Evolutionary conservation across 2,797 vertebrate genomes (phyloP), one percentile per base, ranked within the genome.

Genomic region (Pitangus sulphuratus): DNA sequence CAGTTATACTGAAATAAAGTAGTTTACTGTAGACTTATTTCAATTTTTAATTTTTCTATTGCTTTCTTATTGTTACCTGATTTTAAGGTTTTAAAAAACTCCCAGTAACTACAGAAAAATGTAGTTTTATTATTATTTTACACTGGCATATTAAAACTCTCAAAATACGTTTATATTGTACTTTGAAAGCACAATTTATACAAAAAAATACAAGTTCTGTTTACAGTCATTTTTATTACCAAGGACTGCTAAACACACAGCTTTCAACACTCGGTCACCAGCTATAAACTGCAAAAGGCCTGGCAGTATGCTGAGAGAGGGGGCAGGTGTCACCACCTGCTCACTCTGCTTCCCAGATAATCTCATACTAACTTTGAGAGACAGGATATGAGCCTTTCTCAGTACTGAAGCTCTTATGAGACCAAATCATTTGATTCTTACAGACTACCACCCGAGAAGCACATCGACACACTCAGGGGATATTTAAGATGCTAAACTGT

Each of bases 251-350:
- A 60, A 86, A 78, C n/a, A 70, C 28, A 33, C 51, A 62, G 35
- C 13, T 79, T 21, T 40, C 45, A 64, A 9, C 3, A 1, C 35
- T 65, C 3, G 0, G 39, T 61, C 42, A 65, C 0, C 1, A 65
- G 6, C 26, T 48, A 13, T 1, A 42, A 51, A 53, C 19, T 11
- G 8, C 20, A 30, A 57, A 56, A 79, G 66, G 75, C 58, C 33
- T 35, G 31, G 24, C 39, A 81, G 31, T 15, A 40, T 35, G 31
- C 56, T 50, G 37, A 16, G 47, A 42, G 44, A 87, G 7, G 30
- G 8, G 3, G 12, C 42, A 78, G 26, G 33, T 53, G 35, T 51
- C n/a, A 40, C 22, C 10, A 44, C 50, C 57, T 90, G 48, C 51
- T 70, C 5, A 1, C 14, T 33, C 4, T 61, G 5, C 22, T 86